Percentiles rank a stretch among this genome's conserved stretches.
These are phyloP conservation scores for Hippocampus mohnikei DNA, from an alignment of 2,113 vertebrate genomes.

Conservation along the genomic window DNA sequence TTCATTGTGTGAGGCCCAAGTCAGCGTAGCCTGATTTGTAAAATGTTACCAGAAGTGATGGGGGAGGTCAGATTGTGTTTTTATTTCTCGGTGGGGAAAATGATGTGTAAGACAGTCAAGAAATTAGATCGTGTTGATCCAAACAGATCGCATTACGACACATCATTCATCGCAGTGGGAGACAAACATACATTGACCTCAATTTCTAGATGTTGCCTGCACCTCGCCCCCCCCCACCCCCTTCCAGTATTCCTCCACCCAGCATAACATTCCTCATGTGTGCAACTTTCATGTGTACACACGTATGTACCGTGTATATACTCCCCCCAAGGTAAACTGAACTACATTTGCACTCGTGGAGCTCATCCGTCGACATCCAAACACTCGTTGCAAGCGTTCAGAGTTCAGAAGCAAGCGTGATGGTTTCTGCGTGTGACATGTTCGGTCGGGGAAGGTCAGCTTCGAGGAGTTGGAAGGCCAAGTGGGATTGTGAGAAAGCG, in stretches of 20 bases:
- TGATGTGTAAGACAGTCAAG: background rate
- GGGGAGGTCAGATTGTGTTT: constrained; percentile 11
- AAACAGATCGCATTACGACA: background rate
- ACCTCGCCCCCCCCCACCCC: background rate
- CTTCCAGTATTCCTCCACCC: constrained; percentile 24
- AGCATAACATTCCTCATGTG: constrained; percentile 17
- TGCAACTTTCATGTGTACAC: constrained; percentile 15
- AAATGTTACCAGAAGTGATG: constrained; percentile 31
- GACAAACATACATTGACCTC: background rate
- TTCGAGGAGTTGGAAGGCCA: constrained; percentile 18
- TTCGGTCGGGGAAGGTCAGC: constrained; percentile 7
- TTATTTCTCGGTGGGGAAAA: background rate
- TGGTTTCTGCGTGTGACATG: constrained; percentile 32
- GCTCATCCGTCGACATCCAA: constrained; percentile 32
- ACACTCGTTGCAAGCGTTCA: constrained; percentile 3
- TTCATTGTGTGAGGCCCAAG: background rate
- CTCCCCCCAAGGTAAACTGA: constrained; percentile 38
- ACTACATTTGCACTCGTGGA: constrained; percentile 36
- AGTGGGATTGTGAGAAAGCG: constrained; percentile 3
- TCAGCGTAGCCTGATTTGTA: background rate
- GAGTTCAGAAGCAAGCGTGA: constrained; percentile 7
- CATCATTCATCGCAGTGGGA: background rate
- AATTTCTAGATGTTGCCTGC: background rate
- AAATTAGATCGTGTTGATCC: background rate
- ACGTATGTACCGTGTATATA: constrained; percentile 32